A percentile compares a stretch with the other conserved stretches of the same genome.
phyloP scores from a whole-genome alignment of 2,888 invertebrate genomes.

The Rotaria socialis region DNA sequence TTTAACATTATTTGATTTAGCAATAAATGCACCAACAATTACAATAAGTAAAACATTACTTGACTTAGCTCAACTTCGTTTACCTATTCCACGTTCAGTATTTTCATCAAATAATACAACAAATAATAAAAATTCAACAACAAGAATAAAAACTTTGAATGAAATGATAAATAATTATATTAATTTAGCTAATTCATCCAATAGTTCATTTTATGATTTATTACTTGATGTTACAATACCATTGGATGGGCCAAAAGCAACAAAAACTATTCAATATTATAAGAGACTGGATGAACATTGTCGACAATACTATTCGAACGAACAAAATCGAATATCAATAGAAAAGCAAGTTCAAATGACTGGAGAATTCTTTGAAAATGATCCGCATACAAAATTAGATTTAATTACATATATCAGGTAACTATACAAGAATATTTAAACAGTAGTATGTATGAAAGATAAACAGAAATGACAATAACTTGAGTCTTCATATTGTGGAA shows the following conservation, averaged over 20 bases:
- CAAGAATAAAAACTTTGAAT: slow-evolving; percentile 8
- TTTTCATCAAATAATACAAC: not conserved
- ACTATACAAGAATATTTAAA: not conserved
- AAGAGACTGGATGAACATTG: slow-evolving; percentile 30
- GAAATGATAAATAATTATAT: slow-evolving; percentile 24
- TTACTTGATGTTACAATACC: slow-evolving; percentile 32
- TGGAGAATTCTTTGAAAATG: slow-evolving; percentile 26
- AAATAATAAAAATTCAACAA: not conserved
- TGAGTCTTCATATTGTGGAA: no score
- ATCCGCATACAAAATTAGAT: not conserved
- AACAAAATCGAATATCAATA: not conserved
- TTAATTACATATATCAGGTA: not conserved
- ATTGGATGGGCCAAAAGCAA: not conserved
- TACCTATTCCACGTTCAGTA: not conserved
- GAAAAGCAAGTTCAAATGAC: not conserved
- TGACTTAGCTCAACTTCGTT: slow-evolving; percentile 5
- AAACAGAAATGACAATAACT: no score
- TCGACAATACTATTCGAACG: not conserved
- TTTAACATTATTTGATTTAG: slow-evolving; percentile 18
- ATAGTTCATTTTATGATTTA: not conserved
- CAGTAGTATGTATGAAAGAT: no score
- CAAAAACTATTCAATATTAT: slow-evolving; percentile 6
- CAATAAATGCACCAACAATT: not conserved
- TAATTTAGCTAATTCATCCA: not conserved
- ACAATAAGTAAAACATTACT: not conserved